These are phyloP conservation scores for Aricia agestis DNA, from an alignment of 1,140 invertebrate genomes.

Conservation along the genomic window DNA sequence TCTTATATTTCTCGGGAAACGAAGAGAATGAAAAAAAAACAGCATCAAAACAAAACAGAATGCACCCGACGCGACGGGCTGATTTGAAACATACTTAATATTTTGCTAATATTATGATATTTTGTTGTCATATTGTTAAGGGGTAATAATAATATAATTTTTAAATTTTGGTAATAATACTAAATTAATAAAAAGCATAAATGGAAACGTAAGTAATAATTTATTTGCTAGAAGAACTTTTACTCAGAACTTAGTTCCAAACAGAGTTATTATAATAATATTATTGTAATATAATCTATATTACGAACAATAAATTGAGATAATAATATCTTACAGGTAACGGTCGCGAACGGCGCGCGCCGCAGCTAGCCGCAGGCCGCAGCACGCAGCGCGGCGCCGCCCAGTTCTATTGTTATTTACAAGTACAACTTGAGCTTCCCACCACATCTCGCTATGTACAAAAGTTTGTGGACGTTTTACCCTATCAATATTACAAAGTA, in stretches of 20 bases:
- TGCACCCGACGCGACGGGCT: no score
- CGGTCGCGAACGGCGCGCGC: background rate
- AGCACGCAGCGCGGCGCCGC: background rate
- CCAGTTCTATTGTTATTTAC: background rate
- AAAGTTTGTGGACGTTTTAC: slow-evolving; percentile 9
- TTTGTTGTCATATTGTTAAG: no score
- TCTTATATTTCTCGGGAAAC: no score
- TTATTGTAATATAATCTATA: background rate
- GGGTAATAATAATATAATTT: no score
- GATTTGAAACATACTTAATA: no score
- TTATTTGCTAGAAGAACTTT: slow-evolving; percentile 1
- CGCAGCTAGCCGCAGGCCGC: no score
- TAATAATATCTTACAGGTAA: background rate
- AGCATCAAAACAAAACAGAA: no score
- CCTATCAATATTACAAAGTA: background rate
- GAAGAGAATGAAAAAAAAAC: no score
- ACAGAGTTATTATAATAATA: background rate
- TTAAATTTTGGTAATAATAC: no score
- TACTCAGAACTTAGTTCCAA: background rate
- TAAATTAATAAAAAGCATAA: no score
- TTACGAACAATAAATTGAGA: slow-evolving; percentile 5
- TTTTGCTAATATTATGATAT: no score
- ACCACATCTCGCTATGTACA: background rate
- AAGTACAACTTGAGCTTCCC: slow-evolving; percentile 6
- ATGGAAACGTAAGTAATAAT: slow-evolving; percentile 14